Evolutionary conservation across 2,113 vertebrate species (phyloP), one percentile per base, ranked within the genome.

Genomic region (Saguinus midas): DNA sequence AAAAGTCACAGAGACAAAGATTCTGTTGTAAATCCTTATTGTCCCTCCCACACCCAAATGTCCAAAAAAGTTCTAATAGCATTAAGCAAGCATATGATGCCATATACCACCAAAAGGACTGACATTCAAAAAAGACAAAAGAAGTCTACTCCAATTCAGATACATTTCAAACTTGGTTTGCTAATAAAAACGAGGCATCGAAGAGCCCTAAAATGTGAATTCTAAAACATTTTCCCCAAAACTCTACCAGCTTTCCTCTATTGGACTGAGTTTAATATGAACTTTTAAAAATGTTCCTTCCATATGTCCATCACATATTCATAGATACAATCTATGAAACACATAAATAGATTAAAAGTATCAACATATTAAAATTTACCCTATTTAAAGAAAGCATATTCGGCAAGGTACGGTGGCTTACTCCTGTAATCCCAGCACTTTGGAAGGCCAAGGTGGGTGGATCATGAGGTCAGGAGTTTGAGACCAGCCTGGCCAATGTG

Each of bases 11-110:
- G 37, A 96, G 88, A 97, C 68, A 80, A 97, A 91, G 72, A 72
- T 97, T 86, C 79, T 95, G 6, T 20, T 93, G 80, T 27, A 94
- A 98, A 85, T 25, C 87, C 72, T 81, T 68, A 93, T 55, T 78
- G 91, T 97, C 50, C 79, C 96, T 94, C 98, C 96, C 64, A 97
- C 96, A 96, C 6, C 91, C 96, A 98, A 90, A 97, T 96, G 97
- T 92, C 70, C 85, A 75, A 35, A 84, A 91, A 94, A 72, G 17
- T 57, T 94, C 93, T 96, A 92, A 76, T 76, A 75, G 64, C 93
- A 81, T 72, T 92, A 80, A 83, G 78, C 50, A 96, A 94, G 68
- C 35, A 52, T 35, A 43, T 3, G 27, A 91, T 35, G 70, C 82
- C 75, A 91, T 25, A n/a, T 9, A 86, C 20, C 80, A 84, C 55